Evolutionary conservation across 2,113 vertebrate species (phyloP).

Genomic region (Anhinga anhinga): DNA sequence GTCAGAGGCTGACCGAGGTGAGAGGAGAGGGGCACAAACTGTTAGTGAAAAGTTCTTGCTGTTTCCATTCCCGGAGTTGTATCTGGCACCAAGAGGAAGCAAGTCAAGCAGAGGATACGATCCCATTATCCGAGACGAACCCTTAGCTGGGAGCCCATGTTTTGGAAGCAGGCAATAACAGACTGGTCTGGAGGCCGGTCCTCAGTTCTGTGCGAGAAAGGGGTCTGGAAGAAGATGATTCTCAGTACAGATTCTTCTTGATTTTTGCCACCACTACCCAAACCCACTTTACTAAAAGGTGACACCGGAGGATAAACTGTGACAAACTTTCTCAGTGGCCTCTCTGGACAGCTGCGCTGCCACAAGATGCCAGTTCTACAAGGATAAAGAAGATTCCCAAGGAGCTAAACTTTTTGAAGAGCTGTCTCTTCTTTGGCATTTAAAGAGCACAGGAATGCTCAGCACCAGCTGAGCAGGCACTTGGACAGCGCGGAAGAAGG

Average conservation of each 20-base stretch:
- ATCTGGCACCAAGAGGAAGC: not conserved
- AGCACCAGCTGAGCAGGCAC: not conserved
- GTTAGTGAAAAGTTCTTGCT: not conserved
- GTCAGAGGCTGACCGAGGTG: too few species aligned
- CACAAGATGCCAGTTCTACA: not conserved
- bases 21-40: not conserved
- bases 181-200: not conserved
- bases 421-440: not conserved
- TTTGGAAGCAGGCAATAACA: not conserved
- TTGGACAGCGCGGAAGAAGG: not conserved
- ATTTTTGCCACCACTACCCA: not conserved
- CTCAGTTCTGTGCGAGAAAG: not conserved
- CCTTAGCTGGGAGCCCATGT: not conserved
- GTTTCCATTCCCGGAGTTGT: not conserved
- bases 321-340: not conserved
- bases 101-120: not conserved
- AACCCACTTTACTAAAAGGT: not conserved
- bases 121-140: fast-evolving
- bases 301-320: not conserved
- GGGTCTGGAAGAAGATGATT: not conserved
- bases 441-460: not conserved
- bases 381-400: not conserved
- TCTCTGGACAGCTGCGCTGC: not conserved
- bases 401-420: not conserved
- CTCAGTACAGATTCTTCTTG: not conserved